Percentiles rank a stretch among this genome's conserved stretches.
These are phyloP conservation scores for Cantharis rufa DNA, from an alignment of 2,888 invertebrate species.

Conservation along the genomic window DNA sequence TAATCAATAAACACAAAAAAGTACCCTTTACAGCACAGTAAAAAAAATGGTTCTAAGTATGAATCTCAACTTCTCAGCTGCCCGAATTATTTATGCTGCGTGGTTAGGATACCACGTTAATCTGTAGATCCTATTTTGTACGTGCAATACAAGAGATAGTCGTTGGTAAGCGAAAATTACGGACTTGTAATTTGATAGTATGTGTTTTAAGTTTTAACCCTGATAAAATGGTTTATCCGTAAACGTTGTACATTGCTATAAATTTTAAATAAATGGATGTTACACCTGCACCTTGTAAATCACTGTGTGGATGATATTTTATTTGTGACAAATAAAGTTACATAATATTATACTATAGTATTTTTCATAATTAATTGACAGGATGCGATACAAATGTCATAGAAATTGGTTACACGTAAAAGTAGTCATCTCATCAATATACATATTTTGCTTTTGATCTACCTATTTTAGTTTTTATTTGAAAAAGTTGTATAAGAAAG, in stretches of 20 bases:
- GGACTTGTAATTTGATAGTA: too few relatives aligned
- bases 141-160: too few relatives aligned
- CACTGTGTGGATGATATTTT: not conserved
- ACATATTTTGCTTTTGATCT: not conserved
- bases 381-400: not conserved
- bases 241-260: not conserved
- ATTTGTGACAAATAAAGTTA: not conserved
- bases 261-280: not conserved
- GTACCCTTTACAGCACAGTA: too few relatives aligned
- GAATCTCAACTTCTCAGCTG: too few relatives aligned
- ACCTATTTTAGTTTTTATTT: not conserved
- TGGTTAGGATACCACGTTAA: too few relatives aligned
- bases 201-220: too few relatives aligned
- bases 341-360: not conserved
- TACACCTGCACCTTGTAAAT: not conserved
- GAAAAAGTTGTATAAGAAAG: not conserved
- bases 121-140: too few relatives aligned
- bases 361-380: not conserved
- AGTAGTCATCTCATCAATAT: not conserved
- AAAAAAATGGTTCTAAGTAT: not conserved
- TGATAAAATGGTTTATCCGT: too few relatives aligned
- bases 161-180: too few relatives aligned
- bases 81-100: too few relatives aligned
- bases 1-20: not conserved
- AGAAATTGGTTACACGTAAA: not conserved